Conservation (phyloP, 2,113 vertebrate species). For the Laterallus jamaicensis region DNA sequence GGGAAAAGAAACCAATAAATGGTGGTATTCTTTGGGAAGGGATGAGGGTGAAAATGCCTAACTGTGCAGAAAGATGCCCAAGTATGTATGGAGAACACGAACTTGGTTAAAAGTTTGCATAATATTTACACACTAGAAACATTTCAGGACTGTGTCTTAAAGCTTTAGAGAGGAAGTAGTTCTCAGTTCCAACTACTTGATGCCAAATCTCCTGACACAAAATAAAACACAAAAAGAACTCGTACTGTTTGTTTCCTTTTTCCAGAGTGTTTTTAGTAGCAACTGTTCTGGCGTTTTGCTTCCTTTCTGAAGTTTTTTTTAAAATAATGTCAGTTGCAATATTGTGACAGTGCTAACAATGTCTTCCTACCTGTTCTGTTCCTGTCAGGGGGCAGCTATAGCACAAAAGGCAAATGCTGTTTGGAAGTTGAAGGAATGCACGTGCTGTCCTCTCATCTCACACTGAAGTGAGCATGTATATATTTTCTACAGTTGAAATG, state of each 20-base stretch:
- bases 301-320: neutral
- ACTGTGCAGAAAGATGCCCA: neutral
- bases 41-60: neutral
- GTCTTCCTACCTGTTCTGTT: neutral
- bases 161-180: neutral
- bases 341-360: neutral
- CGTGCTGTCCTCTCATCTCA: neutral
- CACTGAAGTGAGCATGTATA: neutral
- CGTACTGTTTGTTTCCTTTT: neutral
- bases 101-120: neutral
- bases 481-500: constrained; percentile 1
- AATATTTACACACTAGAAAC: neutral
- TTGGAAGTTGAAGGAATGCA: neutral
- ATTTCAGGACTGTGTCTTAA: neutral
- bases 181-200: neutral
- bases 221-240: neutral
- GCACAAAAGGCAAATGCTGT: neutral
- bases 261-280: neutral
- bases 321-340: neutral
- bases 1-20: neutral
- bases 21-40: neutral
- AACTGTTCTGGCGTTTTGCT: neutral
- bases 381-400: neutral
- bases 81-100: neutral
- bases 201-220: neutral